Conservation (phyloP, 2,113 vertebrate species). For the Rousettus leschenaultii region DNA sequence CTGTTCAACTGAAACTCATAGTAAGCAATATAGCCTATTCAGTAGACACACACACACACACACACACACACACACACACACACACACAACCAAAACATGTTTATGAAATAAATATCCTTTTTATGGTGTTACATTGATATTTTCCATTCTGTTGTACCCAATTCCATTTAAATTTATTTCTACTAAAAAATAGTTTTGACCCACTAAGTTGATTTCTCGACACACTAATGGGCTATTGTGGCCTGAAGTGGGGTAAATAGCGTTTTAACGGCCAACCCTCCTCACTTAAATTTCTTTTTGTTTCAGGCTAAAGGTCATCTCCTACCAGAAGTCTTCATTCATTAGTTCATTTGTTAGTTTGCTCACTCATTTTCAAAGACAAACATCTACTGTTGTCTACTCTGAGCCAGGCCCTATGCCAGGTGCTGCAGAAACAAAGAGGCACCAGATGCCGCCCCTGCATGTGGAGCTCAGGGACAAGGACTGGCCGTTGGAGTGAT, state of each 20-base stretch:
- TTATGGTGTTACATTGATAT: background rate
- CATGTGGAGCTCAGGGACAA: background rate
- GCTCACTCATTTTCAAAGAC: background rate
- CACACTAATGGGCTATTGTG: background rate
- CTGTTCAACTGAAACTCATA: background rate
- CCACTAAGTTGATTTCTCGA: background rate
- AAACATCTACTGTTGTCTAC: too few relatives aligned
- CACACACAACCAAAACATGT: background rate
- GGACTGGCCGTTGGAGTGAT: too few relatives aligned
- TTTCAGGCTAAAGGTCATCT: background rate
- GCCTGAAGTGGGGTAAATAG: background rate
- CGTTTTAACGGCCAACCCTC: background rate
- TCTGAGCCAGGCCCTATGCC: background rate
- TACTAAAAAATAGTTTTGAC: background rate
- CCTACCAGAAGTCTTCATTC: background rate
- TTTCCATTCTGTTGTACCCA: background rate
- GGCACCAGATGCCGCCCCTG: background rate
- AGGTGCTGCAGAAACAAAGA: background rate
- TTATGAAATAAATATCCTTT: background rate
- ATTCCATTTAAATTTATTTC: background rate
- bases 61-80: too few relatives aligned
- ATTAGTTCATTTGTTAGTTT: background rate
- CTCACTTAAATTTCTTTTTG: background rate
- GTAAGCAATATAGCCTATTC: background rate
- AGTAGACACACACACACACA: rapidly evolving